These are phyloP conservation scores for Lysiphlebus fabarum DNA, from an alignment of 1,140 invertebrate genomes.

Conservation along the genomic window DNA sequence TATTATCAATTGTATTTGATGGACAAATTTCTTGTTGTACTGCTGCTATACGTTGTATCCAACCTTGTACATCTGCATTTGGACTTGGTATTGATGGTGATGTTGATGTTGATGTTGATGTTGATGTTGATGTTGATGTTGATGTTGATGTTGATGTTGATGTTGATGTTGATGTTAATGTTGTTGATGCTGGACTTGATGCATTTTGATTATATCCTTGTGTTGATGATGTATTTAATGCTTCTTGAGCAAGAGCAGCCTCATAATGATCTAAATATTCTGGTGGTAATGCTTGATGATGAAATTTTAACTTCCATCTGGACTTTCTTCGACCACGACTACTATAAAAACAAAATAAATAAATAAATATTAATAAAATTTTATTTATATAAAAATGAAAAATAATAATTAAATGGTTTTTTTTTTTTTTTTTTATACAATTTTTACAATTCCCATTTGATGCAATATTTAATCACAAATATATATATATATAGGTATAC, in stretches of 20 bases:
- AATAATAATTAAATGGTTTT: not conserved
- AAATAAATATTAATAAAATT: not conserved
- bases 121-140: slow-evolving; percentile 35
- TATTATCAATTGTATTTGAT: slow-evolving; percentile 19
- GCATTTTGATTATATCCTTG: slow-evolving; percentile 26
- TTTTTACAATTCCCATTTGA: too few relatives aligned
- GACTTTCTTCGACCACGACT: slow-evolving; percentile 63
- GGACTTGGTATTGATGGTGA: slow-evolving; percentile 42
- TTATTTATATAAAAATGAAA: not conserved
- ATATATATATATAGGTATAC: not conserved
- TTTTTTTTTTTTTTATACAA: not conserved
- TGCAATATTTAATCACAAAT: not conserved
- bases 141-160: slow-evolving; percentile 37
- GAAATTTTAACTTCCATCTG: slow-evolving; percentile 75
- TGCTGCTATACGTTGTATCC: slow-evolving; percentile 68
- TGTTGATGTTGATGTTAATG: slow-evolving; percentile 43
- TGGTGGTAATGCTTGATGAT: slow-evolving; percentile 75
- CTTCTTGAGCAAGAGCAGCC: slow-evolving; percentile 62
- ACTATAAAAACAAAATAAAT: slow-evolving; percentile 32
- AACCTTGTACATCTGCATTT: slow-evolving; percentile 61
- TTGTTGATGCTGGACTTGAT: slow-evolving; percentile 36
- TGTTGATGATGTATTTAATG: slow-evolving; percentile 38
- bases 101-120: slow-evolving; percentile 32
- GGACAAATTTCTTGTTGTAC: slow-evolving; percentile 60
- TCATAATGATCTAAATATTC: slow-evolving; percentile 79